These are phyloP conservation scores for Zaprionus africanus DNA, from an alignment of 1,140 invertebrate genomes.

Conservation along the genomic window DNA sequence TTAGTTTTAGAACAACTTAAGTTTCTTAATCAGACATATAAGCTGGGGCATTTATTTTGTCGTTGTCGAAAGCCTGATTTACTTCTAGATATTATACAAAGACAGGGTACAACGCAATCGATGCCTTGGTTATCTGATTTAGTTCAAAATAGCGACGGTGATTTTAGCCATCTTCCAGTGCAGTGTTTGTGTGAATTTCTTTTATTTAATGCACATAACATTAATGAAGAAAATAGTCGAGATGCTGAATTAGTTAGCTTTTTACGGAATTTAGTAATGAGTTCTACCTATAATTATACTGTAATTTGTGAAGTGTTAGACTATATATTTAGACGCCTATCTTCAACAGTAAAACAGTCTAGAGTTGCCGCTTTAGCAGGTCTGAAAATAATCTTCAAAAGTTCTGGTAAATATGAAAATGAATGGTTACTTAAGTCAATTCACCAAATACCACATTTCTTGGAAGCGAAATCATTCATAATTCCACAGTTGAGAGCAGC, in stretches of 20 bases:
- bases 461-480: constrained; percentile 87
- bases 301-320: constrained; percentile 93
- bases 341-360: constrained; percentile 91
- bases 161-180: constrained; percentile 89
- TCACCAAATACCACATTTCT: constrained; percentile 90
- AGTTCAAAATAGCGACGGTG: constrained; percentile 94
- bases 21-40: constrained; percentile 90
- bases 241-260: constrained; percentile 91
- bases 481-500: constrained; percentile 91
- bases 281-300: constrained; percentile 87
- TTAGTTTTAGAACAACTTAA: constrained; percentile 93
- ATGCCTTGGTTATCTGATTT: constrained; percentile 99
- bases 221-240: constrained; percentile 79
- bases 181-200: constrained; percentile 98
- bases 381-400: constrained; percentile 86
- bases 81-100: constrained; percentile 95
- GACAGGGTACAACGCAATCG: constrained; percentile 93
- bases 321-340: constrained; percentile 94
- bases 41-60: constrained; percentile 96
- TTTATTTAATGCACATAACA: constrained; percentile 87
- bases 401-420: constrained; percentile 75
- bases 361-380: constrained; percentile 91
- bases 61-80: constrained; percentile 95
- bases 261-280: constrained; percentile 88
- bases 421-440: constrained; percentile 93